Evolutionary conservation across 2,113 vertebrate genomes (phyloP).

Genomic region (Plotosus lineatus): DNA sequence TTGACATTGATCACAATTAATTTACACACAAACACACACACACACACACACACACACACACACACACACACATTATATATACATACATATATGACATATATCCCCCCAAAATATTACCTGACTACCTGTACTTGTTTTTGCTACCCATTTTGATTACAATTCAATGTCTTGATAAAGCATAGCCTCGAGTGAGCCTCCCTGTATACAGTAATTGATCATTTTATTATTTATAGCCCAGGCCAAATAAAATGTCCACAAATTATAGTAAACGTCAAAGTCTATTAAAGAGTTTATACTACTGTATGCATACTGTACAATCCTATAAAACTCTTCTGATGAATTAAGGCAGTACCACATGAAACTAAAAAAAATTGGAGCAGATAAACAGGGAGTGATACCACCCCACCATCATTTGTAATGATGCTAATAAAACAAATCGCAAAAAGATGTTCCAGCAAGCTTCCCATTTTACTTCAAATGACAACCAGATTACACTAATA

Average conservation of each 20-base stretch:
- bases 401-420: not conserved
- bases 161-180: not conserved
- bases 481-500: not conserved
- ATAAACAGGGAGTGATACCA: constrained; percentile 18
- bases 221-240: not conserved
- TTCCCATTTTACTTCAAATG: not conserved
- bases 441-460: not conserved
- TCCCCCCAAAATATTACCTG: not conserved
- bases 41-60: too few species aligned
- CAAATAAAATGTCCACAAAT: too few species aligned
- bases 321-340: not conserved
- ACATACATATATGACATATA: too few species aligned
- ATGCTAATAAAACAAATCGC: not conserved
- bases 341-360: not conserved
- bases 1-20: not conserved
- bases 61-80: too few species aligned
- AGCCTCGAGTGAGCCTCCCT: not conserved
- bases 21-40: too few species aligned
- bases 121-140: too few species aligned
- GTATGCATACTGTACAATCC: not conserved
- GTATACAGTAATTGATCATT: not conserved
- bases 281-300: not conserved
- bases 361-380: constrained; percentile 21
- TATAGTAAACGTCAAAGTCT: not conserved
- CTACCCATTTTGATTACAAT: too few species aligned